phyloP scores from a whole-genome alignment of 2,888 invertebrate species.

The Axea sp. region DNA sequence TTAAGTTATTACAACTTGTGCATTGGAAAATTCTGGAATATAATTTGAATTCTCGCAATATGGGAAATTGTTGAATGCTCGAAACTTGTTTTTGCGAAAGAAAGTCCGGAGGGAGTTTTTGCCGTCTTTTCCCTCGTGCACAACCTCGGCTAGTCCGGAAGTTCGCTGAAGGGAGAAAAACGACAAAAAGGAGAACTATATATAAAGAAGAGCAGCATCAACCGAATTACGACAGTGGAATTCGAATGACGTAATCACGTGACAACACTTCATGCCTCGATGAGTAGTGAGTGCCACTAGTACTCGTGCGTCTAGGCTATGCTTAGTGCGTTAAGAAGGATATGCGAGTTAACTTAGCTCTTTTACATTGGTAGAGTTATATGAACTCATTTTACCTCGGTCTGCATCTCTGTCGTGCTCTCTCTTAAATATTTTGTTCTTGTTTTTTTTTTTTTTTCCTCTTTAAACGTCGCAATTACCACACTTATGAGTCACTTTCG shows the following conservation, averaged over 20 bases:
- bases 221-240: slow-evolving; percentile 65
- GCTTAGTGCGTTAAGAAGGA: slow-evolving; percentile 76
- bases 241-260: slow-evolving; percentile 64
- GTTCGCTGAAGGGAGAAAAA: slow-evolving; percentile 44
- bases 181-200: slow-evolving; percentile 24
- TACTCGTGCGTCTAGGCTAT: slow-evolving; percentile 65
- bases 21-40: slow-evolving; percentile 35
- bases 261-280: slow-evolving; percentile 56
- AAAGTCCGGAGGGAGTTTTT: slow-evolving; percentile 37
- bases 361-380: slow-evolving; percentile 75
- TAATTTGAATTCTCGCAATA: slow-evolving; percentile 39
- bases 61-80: slow-evolving; percentile 24
- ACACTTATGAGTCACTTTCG: slow-evolving; percentile 42
- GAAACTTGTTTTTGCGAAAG: slow-evolving; percentile 33
- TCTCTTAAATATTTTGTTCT: slow-evolving; percentile 24
- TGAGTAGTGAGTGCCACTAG: slow-evolving; percentile 50
- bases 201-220: slow-evolving; percentile 48
- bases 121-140: slow-evolving; percentile 9
- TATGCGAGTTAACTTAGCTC: slow-evolving; percentile 77
- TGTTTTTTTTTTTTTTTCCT: slow-evolving; percentile 37
- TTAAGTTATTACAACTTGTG: slow-evolving; percentile 8
- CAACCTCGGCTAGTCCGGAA: slow-evolving; percentile 41
- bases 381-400: slow-evolving; percentile 75
- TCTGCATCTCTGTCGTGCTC: slow-evolving; percentile 20
- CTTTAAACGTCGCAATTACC: slow-evolving; percentile 39